Conservation (phyloP, 2,113 vertebrate species). For the Cololabis saira region DNA sequence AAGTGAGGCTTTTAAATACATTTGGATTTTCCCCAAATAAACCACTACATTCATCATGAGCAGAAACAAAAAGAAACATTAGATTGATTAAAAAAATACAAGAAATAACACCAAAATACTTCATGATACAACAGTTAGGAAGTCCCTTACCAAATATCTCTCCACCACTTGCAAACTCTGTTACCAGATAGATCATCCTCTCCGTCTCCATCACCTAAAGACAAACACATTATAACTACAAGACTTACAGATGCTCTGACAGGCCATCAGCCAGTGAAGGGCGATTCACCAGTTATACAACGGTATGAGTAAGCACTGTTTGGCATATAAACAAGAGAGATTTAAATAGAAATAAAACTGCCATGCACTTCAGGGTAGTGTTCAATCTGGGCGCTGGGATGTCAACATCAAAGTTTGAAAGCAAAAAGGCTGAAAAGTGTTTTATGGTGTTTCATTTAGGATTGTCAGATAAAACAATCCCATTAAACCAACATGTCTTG, state of each 20-base stretch:
- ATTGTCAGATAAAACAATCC: background rate
- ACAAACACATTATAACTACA: conserved; percentile 35
- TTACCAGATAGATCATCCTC: conserved; percentile 98
- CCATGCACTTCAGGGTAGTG: conserved; percentile 3
- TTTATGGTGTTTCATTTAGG: conserved; percentile 8
- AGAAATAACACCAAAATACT: too few relatives aligned
- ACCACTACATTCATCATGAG: too few relatives aligned
- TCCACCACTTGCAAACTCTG: conserved; percentile 98
- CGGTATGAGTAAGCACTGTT: conserved; percentile 46
- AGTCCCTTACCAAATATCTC: conserved; percentile 96
- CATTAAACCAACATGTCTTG: conserved; percentile 7
- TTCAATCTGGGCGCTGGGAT: background rate
- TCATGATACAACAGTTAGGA: background rate
- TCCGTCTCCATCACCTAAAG: conserved; percentile 98
- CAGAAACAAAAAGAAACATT: too few relatives aligned
- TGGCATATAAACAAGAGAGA: conserved; percentile 27
- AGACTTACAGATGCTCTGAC: conserved; percentile 56
- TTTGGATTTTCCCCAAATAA: too few relatives aligned
- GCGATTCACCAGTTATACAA: conserved; percentile 50
- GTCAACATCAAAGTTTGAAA: background rate
- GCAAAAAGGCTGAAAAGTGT: background rate
- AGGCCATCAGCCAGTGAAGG: conserved; percentile 29
- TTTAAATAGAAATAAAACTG: conserved; percentile 34
- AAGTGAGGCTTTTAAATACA: too few relatives aligned
- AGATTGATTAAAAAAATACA: too few relatives aligned